phyloP scores from a whole-genome alignment of 2,113 vertebrate species.

The Dermatemys mawii region DNA sequence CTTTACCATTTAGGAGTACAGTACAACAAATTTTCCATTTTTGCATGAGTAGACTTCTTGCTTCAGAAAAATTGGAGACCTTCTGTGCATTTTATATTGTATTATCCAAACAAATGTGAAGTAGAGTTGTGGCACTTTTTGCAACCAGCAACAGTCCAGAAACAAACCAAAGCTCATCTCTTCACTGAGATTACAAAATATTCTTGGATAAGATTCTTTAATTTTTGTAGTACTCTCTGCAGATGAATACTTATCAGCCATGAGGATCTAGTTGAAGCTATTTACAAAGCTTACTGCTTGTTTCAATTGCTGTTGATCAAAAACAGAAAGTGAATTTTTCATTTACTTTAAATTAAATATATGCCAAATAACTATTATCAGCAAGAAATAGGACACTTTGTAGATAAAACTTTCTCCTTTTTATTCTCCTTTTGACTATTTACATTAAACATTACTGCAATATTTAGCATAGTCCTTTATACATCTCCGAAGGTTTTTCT shows the following conservation, averaged over 20 bases:
- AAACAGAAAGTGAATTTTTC: neutral
- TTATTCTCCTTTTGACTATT: neutral
- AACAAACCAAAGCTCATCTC: neutral
- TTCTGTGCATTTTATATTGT: conserved; percentile 30
- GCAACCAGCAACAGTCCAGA: neutral
- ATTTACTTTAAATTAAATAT: neutral
- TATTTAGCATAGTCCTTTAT: neutral
- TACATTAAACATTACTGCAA: neutral
- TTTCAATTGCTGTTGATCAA: neutral
- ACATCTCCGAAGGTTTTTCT: neutral
- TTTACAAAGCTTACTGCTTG: neutral
- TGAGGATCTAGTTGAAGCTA: neutral
- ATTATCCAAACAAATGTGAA: conserved; percentile 49
- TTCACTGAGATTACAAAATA: neutral
- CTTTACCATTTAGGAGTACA: neutral
- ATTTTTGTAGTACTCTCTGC: neutral
- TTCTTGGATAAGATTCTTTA: neutral
- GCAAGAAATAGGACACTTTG: neutral
- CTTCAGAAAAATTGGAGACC: neutral
- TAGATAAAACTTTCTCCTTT: neutral
- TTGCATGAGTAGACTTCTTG: conserved; percentile 9
- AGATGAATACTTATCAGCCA: neutral
- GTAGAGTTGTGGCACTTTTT: neutral
- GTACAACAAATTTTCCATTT: neutral
- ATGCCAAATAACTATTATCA: neutral